Evolutionary conservation across 1,140 invertebrate species (phyloP), one percentile per base, ranked within the genome.

Genomic region (Ostrea edulis): DNA sequence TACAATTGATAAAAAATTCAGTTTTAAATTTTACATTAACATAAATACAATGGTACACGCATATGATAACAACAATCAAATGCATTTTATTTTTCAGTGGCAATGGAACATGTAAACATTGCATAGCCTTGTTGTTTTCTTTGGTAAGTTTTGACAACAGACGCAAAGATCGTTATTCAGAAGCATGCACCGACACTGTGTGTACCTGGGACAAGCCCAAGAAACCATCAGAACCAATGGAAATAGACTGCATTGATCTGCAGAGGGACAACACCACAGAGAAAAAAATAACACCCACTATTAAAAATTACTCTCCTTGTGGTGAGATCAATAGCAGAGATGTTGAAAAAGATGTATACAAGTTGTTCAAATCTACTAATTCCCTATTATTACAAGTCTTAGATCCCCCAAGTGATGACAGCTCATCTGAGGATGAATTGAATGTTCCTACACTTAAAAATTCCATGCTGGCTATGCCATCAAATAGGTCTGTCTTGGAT

Each of bases 181-280:
- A 84, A 22, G 81, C 44, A 29, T 22, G 86, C 14, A 87, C 86
- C 54, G 86, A 84, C 82, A 51, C 82, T 68, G 11, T 0, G 25
- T 87, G 86, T 84, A 77, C 52, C 8, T 87, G 86, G 86, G 62
- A 84, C 35, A 87, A 87, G 17, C 58, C 86, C 17, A 52, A 52
- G 22, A 65, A 87, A 44, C 52, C 58, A 71, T 83, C 86, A 54
- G 35, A 62, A 17, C 86, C 86, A 12, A 25, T 54, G 53, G 25
- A 44, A n/a, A 81, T 86, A 22, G n/a, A 25, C 12, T 20, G 14
- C 17, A 77, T 86, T 25, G 55, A 58, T 58, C 55, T 58, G 55
- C 55, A 58, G 55, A 58, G n/a, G n/a, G 55, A 58, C 20, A 58
- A 9, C 3, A 58, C 55, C 20, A 58, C 55, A 17, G 14, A 58